These are phyloP conservation scores for Polylopha cassiicola DNA, from an alignment of 2,888 invertebrate genomes.

Conservation along the genomic window DNA sequence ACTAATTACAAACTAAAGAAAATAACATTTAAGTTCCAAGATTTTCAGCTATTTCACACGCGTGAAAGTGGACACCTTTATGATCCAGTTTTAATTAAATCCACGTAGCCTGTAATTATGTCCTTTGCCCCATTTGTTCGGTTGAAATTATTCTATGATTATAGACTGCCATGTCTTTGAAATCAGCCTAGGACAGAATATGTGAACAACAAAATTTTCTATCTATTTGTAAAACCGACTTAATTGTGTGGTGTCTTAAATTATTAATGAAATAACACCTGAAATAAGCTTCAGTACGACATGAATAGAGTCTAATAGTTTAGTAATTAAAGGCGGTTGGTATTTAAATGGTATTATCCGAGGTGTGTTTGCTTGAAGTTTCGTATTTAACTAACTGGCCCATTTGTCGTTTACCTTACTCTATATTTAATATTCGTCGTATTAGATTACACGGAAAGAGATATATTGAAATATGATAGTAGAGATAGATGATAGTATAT, in stretches of 20 bases:
- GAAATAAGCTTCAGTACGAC: slow-evolving; percentile 62
- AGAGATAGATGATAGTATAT: too few relatives aligned
- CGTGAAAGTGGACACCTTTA: slow-evolving; percentile 71
- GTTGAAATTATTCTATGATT: slow-evolving; percentile 62
- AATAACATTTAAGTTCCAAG: slow-evolving; percentile 45
- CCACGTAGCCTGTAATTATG: slow-evolving; percentile 59
- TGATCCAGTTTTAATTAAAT: slow-evolving; percentile 63
- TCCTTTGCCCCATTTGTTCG: slow-evolving; percentile 70
- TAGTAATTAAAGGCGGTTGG: slow-evolving; percentile 23
- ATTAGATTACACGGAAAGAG: too few relatives aligned
- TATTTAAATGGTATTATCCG: slow-evolving; percentile 33
- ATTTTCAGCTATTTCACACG: slow-evolving; percentile 45
- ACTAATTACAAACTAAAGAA: slow-evolving; percentile 45
- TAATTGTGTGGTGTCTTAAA: slow-evolving; percentile 57
- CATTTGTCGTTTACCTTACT: too few relatives aligned
- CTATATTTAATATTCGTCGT: too few relatives aligned
- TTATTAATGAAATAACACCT: slow-evolving; percentile 72
- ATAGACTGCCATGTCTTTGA: slow-evolving; percentile 56
- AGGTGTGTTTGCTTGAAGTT: slow-evolving; percentile 31
- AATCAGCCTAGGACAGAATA: slow-evolving; percentile 50
- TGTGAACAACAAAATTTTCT: slow-evolving; percentile 48
- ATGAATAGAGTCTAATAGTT: slow-evolving; percentile 34
- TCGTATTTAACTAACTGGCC: slow-evolving; percentile 14
- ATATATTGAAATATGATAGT: too few relatives aligned
- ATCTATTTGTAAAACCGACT: slow-evolving; percentile 42